Conservation (phyloP, 2,888 invertebrate genomes). For the Hipparchia semele region DNA sequence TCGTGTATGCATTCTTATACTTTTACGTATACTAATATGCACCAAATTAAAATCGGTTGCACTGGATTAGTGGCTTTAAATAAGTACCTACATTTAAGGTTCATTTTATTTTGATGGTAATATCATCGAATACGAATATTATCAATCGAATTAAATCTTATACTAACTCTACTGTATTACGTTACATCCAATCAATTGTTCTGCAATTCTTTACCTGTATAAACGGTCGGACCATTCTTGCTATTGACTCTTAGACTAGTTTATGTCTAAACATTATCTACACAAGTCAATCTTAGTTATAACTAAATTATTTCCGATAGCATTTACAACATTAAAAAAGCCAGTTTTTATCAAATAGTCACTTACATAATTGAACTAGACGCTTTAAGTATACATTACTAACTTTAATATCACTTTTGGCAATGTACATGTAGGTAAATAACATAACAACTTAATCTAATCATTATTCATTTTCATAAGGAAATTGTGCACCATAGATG, state of each 20-base stretch:
- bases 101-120: too few relatives aligned
- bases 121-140: too few relatives aligned
- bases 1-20: too few relatives aligned
- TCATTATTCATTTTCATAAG: not conserved
- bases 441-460: slow-evolving; percentile 13
- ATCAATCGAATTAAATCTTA: too few relatives aligned
- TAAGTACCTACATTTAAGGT: too few relatives aligned
- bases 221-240: not conserved
- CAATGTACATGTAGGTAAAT: slow-evolving; percentile 30
- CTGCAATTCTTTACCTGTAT: too few relatives aligned
- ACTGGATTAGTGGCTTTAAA: too few relatives aligned
- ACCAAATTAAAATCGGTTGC: too few relatives aligned
- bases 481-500: slow-evolving; percentile 12
- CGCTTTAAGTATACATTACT: slow-evolving; percentile 42
- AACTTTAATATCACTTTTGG: slow-evolving; percentile 70
- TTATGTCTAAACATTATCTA: not conserved
- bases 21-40: too few relatives aligned
- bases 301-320: slow-evolving; percentile 7
- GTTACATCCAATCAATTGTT: too few relatives aligned
- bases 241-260: not conserved
- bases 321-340: slow-evolving; percentile 7
- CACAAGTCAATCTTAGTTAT: slow-evolving; percentile 7
- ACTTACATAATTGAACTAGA: slow-evolving; percentile 34
- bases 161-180: too few relatives aligned
- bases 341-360: slow-evolving; percentile 15